Percentiles rank a stretch among this genome's conserved stretches.
Evolutionary conservation across 2,797 vertebrate species (phyloP).

Genomic region (Eutrigla gurnardus): DNA sequence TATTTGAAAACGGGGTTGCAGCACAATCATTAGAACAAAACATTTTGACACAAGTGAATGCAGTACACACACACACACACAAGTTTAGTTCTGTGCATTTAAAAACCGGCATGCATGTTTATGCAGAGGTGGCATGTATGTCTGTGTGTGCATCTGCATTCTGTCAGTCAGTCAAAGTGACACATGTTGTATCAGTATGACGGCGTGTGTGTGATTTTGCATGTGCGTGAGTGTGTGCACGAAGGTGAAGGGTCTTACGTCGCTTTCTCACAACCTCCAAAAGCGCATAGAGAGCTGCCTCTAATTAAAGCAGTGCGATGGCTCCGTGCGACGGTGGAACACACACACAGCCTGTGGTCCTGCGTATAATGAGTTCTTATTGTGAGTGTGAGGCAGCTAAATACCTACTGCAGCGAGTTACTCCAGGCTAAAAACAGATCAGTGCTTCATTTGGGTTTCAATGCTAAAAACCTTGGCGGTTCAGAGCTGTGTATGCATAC

Average conservation of each 20-base stretch:
- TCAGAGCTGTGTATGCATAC: background rate
- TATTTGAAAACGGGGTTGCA: background rate
- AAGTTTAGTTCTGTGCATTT: background rate
- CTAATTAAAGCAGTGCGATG: constrained; percentile 66
- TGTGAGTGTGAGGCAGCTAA: constrained; percentile 53
- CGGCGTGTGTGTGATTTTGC: background rate
- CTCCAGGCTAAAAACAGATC: constrained; percentile 63
- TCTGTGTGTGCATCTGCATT: background rate
- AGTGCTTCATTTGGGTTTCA: constrained; percentile 58
- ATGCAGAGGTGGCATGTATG: background rate
- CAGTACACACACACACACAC: background rate
- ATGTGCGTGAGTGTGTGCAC: background rate
- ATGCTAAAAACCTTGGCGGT: constrained; percentile 32
- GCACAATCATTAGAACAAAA: constrained; percentile 9
- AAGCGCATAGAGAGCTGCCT: constrained; percentile 42
- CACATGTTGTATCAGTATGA: background rate
- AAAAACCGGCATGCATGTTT: background rate
- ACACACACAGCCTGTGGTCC: constrained; percentile 58
- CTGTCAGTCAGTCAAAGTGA: background rate
- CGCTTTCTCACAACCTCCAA: constrained; percentile 30
- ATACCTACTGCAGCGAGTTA: constrained; percentile 52
- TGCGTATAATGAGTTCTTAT: constrained; percentile 65
- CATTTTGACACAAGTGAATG: constrained; percentile 19
- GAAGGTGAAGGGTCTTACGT: background rate
- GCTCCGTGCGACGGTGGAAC: constrained; percentile 52